Percentiles rank a stretch among this genome's conserved stretches.
phyloP scores from a whole-genome alignment of 2,888 invertebrate species.

The Aricia artaxerxes region DNA sequence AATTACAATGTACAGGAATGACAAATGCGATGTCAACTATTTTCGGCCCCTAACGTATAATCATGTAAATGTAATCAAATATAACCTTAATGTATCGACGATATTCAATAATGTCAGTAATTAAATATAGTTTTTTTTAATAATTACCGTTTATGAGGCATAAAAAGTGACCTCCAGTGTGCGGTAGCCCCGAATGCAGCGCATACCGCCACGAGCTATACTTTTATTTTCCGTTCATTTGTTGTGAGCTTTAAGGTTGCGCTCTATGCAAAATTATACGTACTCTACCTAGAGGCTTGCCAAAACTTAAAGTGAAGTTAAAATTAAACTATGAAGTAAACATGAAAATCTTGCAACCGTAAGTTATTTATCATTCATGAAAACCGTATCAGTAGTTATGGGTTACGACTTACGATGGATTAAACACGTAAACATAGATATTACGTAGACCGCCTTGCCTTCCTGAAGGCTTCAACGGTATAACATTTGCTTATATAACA shows the following conservation, averaged over 20 bases:
- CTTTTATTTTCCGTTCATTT: conserved; percentile 21
- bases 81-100: conserved; percentile 11
- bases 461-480: too few species aligned
- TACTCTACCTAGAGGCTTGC: too few species aligned
- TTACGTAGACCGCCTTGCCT: too few species aligned
- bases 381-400: too few species aligned
- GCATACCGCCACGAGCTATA: conserved; percentile 31
- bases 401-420: too few species aligned
- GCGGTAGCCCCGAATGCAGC: conserved; percentile 19
- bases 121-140: background rate
- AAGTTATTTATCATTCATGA: too few species aligned
- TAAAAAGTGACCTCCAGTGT: conserved; percentile 31
- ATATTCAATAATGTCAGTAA: conserved; percentile 13
- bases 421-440: too few species aligned
- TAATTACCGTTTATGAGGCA: conserved; percentile 12
- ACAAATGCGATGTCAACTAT: conserved; percentile 18
- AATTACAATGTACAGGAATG: conserved; percentile 1
- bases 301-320: too few species aligned
- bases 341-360: too few species aligned
- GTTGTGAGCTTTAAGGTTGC: conserved; percentile 1
- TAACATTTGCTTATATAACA: too few species aligned
- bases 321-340: too few species aligned
- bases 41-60: conserved; percentile 5
- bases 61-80: conserved; percentile 19
- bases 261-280: background rate